phyloP scores from a whole-genome alignment of 2,888 invertebrate species.

The Pyrgus malvae region DNA sequence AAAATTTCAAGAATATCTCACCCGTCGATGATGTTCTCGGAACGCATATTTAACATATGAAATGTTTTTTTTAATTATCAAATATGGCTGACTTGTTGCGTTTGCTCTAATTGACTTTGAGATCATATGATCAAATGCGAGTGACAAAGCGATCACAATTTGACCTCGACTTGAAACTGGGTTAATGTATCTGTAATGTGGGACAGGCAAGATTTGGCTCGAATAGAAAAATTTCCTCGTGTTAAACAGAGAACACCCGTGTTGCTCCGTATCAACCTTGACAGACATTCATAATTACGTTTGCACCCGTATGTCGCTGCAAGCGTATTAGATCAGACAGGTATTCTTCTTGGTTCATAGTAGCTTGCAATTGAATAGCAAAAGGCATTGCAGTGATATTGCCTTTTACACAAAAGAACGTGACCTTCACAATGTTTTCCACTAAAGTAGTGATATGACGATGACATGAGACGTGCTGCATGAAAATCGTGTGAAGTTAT shows the following conservation, averaged over 20 bases:
- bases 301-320: constrained; percentile 44
- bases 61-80: neutral
- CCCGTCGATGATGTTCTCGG: constrained; percentile 3
- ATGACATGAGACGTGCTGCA: neutral
- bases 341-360: neutral
- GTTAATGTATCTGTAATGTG: constrained; percentile 70
- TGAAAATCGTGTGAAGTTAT: constrained; percentile 2
- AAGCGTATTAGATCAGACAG: neutral
- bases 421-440: constrained; percentile 11
- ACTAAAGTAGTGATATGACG: constrained; percentile 9
- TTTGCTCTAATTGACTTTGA: constrained; percentile 15
- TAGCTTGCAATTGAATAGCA: neutral
- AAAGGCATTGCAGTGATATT: neutral
- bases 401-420: neutral
- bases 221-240: constrained; percentile 49
- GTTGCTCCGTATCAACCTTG: constrained; percentile 52
- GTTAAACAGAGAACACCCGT: constrained; percentile 31
- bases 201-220: constrained; percentile 59
- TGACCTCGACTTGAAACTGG: constrained; percentile 65
- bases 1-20: constrained; percentile 1
- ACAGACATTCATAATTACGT: constrained; percentile 49
- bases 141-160: constrained; percentile 52
- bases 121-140: constrained; percentile 40
- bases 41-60: neutral
- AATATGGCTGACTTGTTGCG: constrained; percentile 11